Percentiles rank a stretch among this genome's conserved stretches.
phyloP scores from a whole-genome alignment of 92 coral and sea anemone species.

The Heliopora coerulea region DNA sequence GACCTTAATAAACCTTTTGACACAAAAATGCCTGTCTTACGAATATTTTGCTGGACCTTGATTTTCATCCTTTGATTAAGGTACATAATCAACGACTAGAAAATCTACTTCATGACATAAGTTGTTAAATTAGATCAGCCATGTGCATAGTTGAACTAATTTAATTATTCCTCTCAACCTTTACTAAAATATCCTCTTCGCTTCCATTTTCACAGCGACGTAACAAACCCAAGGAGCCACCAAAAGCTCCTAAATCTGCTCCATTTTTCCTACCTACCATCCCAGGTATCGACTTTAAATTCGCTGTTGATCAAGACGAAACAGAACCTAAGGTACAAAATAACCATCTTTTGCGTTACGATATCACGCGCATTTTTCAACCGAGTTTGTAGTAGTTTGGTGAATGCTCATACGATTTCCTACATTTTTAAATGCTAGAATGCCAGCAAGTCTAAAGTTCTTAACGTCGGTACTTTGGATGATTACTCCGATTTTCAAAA shows the following conservation, averaged over 20 bases:
- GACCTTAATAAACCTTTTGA: no score
- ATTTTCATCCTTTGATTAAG: no score
- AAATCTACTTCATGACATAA: no score
- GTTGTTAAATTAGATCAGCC: no score
- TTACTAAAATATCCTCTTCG: no score
- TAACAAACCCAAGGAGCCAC: conserved; percentile 94
- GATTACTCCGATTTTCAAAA: conserved; percentile 82
- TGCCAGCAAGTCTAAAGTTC: conserved; percentile 13
- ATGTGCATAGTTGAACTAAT: no score
- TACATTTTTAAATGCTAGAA: not conserved
- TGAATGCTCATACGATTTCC: no score
- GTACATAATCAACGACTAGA: no score
- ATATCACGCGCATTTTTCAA: not conserved
- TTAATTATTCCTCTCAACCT: no score
- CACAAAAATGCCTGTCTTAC: no score
- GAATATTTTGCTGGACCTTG: no score
- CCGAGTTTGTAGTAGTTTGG: no score
- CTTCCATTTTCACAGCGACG: conserved; percentile 60
- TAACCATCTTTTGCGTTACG: not conserved
- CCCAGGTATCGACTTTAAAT: conserved; percentile 88
- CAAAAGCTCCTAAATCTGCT: conserved; percentile 88
- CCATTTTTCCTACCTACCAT: conserved; percentile 93
- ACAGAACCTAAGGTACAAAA: conserved; percentile 40
- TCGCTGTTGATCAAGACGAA: conserved; percentile 68
- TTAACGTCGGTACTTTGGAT: conserved; percentile 54